Evolutionary conservation across 2,113 vertebrate genomes (phyloP), one percentile per base, ranked within the genome.

Genomic region (Psittacara wagleri): DNA sequence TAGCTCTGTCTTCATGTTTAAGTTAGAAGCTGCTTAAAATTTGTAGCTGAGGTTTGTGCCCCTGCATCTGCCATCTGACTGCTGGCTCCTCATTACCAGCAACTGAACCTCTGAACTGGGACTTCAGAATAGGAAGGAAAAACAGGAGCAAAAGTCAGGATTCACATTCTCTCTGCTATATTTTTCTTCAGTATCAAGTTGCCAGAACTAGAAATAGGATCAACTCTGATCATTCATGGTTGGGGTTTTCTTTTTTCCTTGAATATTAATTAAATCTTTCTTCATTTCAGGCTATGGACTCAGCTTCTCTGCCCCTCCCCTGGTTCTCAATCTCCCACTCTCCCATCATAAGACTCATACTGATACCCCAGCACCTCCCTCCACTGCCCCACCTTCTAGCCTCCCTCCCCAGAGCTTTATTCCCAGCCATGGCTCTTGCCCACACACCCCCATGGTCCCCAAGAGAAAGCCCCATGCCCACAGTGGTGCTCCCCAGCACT

Each of bases 1-100:
- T 95, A 94, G 82, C 70, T 90, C 83, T 90, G 51, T 75, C 37
- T 73, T 62, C 76, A 90, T 94, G 54, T 88, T 97, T 90, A 93
- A 95, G 81, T 92, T 88, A 51, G 91, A 84, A 91, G 68, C 67
- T 88, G 33, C 55, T 92, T 80, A 31, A 85, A 94, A 85, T 68
- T 14, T 82, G 51, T 43, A 64, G 23, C 49, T 52, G 52, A 20
- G 24, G 29, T 67, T 92, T 90, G 43, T 74, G 73, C 23, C 55
- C 43, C 68, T 72, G 35, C 24, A 61, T 39, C 55, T 24, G 41
- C 63, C 68, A 20, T 25, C 51, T 0, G 1, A 16, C 59, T 37
- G 20, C 22, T 54, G 64, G 59, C 18, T 72, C 66, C 74, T 74
- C 1, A 0, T 77, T 83, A 35, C 17, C 4, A 0, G 61, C 1